Evolutionary conservation across 2,797 vertebrate species (phyloP).

Genomic region (Chelon labrosus): DNA sequence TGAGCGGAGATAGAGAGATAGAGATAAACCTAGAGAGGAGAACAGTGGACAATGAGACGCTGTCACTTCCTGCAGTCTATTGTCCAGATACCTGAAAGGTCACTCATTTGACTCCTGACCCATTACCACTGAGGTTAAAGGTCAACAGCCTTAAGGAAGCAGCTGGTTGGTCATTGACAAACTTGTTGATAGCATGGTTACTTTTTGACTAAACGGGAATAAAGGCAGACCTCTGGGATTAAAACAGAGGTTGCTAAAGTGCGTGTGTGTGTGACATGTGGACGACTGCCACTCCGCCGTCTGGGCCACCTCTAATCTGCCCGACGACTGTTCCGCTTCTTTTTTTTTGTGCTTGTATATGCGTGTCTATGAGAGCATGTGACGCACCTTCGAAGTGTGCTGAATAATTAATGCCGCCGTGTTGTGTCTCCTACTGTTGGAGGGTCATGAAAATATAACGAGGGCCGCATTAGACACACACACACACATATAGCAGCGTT

Average conservation of each 20-base stretch:
- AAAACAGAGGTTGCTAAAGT: neutral
- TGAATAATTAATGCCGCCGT: slow-evolving; percentile 82
- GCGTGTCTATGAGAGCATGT: slow-evolving; percentile 25
- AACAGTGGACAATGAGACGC: neutral
- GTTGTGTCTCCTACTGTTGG: slow-evolving; percentile 72
- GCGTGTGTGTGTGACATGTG: neutral
- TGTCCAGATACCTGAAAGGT: slow-evolving; percentile 62
- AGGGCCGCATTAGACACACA: slow-evolving; percentile 40
- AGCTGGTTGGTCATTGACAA: slow-evolving; percentile 70
- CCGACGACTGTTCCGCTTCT: neutral
- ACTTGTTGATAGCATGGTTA: slow-evolving; percentile 36
- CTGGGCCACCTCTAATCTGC: too few relatives aligned
- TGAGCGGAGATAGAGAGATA: neutral
- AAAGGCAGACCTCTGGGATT: neutral
- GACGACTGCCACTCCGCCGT: slow-evolving; percentile 45
- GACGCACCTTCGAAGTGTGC: slow-evolving; percentile 28
- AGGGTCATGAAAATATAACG: slow-evolving; percentile 83
- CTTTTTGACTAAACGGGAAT: slow-evolving; percentile 42
- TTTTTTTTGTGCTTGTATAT: slow-evolving; percentile 2
- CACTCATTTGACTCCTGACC: slow-evolving; percentile 33
- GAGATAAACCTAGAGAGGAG: neutral
- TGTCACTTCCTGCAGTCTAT: slow-evolving; percentile 59
- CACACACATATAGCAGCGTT: neutral
- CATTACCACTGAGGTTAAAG: slow-evolving; percentile 57
- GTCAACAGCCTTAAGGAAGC: slow-evolving; percentile 54